These are phyloP conservation scores for Percopsis omiscomaycus DNA, from an alignment of 2,797 vertebrate species.

Conservation along the genomic window DNA sequence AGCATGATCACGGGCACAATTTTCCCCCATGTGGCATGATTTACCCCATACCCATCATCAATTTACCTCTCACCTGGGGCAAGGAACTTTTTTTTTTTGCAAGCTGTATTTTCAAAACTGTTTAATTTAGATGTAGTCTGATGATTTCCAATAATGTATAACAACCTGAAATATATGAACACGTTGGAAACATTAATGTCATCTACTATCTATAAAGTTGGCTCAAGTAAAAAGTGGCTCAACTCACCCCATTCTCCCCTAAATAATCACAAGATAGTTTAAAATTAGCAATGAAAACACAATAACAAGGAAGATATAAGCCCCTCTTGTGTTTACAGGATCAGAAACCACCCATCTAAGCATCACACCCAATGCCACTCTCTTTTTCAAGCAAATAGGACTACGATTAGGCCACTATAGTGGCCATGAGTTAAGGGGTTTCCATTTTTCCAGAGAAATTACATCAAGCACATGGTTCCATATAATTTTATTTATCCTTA, in stretches of 20 bases:
- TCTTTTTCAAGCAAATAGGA: too few relatives aligned
- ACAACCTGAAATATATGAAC: constrained; percentile 1
- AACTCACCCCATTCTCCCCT: constrained; percentile 4
- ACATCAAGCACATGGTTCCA: neutral
- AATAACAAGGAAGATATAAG: too few relatives aligned
- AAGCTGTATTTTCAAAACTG: neutral
- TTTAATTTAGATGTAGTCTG: neutral
- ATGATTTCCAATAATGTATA: neutral
- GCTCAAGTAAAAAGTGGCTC: neutral
- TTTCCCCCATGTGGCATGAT: neutral
- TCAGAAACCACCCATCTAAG: too few relatives aligned
- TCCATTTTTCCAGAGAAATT: neutral
- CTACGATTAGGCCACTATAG: too few relatives aligned
- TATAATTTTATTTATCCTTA: neutral
- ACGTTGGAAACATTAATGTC: neutral
- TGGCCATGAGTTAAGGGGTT: too few relatives aligned
- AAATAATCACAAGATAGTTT: too few relatives aligned
- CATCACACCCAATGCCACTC: too few relatives aligned
- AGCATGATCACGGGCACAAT: neutral
- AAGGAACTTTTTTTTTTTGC: neutral
- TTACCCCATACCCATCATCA: neutral
- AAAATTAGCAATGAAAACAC: too few relatives aligned
- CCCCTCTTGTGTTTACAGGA: too few relatives aligned
- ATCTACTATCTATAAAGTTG: neutral
- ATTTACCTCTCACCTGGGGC: neutral